A percentile compares a stretch with the other conserved stretches of the same genome.
Evolutionary conservation across 2,113 vertebrate genomes (phyloP).

Genomic region (Xenopus borealis): DNA sequence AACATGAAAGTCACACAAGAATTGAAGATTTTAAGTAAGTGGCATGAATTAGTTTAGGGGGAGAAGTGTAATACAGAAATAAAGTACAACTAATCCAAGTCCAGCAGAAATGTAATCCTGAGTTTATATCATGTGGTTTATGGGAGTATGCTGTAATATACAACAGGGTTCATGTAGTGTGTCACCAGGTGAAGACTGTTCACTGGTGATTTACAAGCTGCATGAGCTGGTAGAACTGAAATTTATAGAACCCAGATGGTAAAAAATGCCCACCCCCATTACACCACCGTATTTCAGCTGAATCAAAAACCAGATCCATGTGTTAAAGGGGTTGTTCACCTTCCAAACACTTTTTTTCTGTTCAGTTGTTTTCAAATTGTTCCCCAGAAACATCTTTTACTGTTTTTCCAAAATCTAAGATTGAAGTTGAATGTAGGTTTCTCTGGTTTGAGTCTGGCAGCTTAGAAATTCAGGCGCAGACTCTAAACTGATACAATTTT

Average conservation of each 20-base stretch:
- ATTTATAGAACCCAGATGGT: constrained; percentile 80
- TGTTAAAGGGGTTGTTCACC: too few relatives aligned
- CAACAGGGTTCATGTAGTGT: constrained; percentile 73
- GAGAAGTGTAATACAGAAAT: constrained; percentile 47
- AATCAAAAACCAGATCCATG: constrained; percentile 63
- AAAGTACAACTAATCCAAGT: constrained; percentile 46
- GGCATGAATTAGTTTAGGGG: constrained; percentile 25
- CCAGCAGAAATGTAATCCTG: constrained; percentile 65
- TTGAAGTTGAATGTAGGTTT: too few relatives aligned
- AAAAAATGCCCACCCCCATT: constrained; percentile 56
- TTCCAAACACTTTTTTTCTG: too few relatives aligned
- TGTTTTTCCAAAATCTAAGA: too few relatives aligned
- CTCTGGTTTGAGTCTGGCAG: too few relatives aligned
- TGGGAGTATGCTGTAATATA: constrained; percentile 75
- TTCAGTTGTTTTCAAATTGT: too few relatives aligned
- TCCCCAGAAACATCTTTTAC: too few relatives aligned
- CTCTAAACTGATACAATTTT: too few relatives aligned
- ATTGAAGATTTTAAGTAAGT: constrained; percentile 8
- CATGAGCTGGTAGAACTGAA: constrained; percentile 69
- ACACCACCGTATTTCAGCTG: constrained; percentile 59
- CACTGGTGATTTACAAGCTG: constrained; percentile 73
- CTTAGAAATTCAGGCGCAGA: too few relatives aligned
- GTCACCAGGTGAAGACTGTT: constrained; percentile 75
- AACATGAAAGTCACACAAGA: not conserved
- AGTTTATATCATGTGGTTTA: constrained; percentile 70